Conservation (phyloP, 2,888 invertebrate species). For the Stenchaetothrips biformis region DNA sequence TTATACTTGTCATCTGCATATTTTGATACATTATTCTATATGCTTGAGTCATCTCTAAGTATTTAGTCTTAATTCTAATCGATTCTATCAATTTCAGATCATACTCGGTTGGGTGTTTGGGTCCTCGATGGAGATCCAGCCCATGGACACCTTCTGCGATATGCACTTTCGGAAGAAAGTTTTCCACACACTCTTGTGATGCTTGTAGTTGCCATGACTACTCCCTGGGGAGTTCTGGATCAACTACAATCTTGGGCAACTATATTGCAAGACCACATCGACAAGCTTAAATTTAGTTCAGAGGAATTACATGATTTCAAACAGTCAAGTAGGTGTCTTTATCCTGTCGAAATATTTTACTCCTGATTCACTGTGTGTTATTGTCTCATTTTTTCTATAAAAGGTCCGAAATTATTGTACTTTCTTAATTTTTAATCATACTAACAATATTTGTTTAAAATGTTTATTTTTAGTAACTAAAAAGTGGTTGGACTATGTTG, state of each 20-base stretch:
- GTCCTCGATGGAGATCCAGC: conserved; percentile 93
- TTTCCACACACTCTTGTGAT: conserved; percentile 89
- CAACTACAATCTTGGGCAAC: conserved; percentile 91
- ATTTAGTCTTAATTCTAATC: background rate
- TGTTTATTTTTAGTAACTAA: conserved; percentile 56
- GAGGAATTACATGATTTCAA: conserved; percentile 59
- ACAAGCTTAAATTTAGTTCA: conserved; percentile 74
- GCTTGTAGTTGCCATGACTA: conserved; percentile 92
- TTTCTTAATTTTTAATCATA: background rate
- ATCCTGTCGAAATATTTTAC: background rate
- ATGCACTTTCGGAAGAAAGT: conserved; percentile 83
- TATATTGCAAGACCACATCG: conserved; percentile 84
- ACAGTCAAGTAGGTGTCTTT: conserved; percentile 51
- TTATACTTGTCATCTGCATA: background rate
- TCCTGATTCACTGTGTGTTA: background rate
- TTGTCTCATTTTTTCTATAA: background rate
- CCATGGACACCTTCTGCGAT: conserved; percentile 85
- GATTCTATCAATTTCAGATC: conserved; percentile 57
- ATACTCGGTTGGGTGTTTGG: conserved; percentile 93
- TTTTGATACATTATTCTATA: background rate
- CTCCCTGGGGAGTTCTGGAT: conserved; percentile 92
- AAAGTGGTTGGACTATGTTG: conserved; percentile 92
- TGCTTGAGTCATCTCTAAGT: background rate
- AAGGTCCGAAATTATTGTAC: background rate
- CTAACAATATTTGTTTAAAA: conserved; percentile 21